Evolutionary conservation across 2,888 invertebrate species (phyloP).

Genomic region (Punctoribates punctum): DNA sequence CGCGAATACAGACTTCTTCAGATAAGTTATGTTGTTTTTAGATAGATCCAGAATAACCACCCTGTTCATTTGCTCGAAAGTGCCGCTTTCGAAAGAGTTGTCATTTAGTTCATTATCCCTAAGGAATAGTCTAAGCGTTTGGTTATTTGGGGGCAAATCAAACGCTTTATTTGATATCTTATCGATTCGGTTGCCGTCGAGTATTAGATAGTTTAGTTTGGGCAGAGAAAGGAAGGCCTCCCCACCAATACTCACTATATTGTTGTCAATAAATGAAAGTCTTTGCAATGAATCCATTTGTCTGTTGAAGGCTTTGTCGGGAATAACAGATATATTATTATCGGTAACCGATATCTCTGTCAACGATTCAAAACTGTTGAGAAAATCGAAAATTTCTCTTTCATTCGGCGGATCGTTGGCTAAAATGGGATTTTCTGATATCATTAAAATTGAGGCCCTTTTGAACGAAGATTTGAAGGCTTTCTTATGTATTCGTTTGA

Average conservation of each 20-base stretch:
- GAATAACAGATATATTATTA: constrained; percentile 32
- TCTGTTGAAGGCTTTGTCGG: constrained; percentile 32
- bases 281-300: constrained; percentile 13
- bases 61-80: constrained; percentile 16
- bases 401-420: constrained; percentile 11
- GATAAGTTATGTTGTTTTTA: constrained; percentile 33
- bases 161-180: constrained; percentile 24
- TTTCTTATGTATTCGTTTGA: constrained; percentile 32
- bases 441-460: constrained; percentile 4
- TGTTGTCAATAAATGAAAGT: constrained; percentile 36
- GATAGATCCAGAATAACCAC: neutral
- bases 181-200: constrained; percentile 39
- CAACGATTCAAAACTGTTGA: constrained; percentile 26
- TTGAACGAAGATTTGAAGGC: constrained; percentile 30
- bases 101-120: constrained; percentile 24
- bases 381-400: constrained; percentile 5
- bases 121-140: constrained; percentile 25
- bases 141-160: neutral
- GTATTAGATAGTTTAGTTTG: neutral
- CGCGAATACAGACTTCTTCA: constrained; percentile 11
- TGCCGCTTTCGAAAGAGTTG: constrained; percentile 23
- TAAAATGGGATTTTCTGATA: constrained; percentile 37
- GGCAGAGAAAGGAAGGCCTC: constrained; percentile 12
- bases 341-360: constrained; percentile 33
- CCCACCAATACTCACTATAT: constrained; percentile 26